Evolutionary conservation across 2,888 invertebrate species (phyloP).

Genomic region (Pterostichus niger): DNA sequence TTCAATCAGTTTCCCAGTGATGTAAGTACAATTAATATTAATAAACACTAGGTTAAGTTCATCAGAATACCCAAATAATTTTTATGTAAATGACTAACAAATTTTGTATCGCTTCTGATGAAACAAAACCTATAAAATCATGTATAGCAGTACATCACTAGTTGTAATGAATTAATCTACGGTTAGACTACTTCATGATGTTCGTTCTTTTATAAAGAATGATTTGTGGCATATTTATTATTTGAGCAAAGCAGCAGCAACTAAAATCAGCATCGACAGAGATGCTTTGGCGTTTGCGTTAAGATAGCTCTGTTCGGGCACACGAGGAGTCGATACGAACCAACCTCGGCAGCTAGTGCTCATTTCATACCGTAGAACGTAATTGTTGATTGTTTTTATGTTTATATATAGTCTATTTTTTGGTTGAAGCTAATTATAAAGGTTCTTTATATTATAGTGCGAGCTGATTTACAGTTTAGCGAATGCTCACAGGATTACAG

Average conservation of each 20-base stretch:
- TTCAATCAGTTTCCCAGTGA: conserved; percentile 55
- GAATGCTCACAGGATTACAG: conserved; percentile 74
- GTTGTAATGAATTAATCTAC: conserved; percentile 34
- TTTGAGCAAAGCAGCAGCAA: conserved; percentile 36
- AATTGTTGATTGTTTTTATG: conserved; percentile 78
- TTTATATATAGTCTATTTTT: conserved; percentile 78
- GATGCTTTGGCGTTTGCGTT: conserved; percentile 59
- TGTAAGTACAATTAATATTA: conserved; percentile 31
- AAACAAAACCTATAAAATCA: conserved; percentile 16
- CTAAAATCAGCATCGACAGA: conserved; percentile 45
- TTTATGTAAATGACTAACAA: conserved; percentile 37
- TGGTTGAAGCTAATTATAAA: conserved; percentile 76
- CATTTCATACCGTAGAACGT: conserved; percentile 72
- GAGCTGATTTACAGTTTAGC: conserved; percentile 70
- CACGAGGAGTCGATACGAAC: background rate
- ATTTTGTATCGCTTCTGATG: conserved; percentile 34
- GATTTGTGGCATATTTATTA: conserved; percentile 49
- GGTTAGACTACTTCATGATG: conserved; percentile 32
- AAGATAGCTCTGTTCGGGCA: conserved; percentile 56
- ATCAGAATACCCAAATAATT: conserved; percentile 32
- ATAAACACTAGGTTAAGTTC: conserved; percentile 30
- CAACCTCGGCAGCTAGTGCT: conserved; percentile 71
- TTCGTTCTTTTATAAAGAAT: conserved; percentile 60
- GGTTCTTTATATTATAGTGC: conserved; percentile 71
- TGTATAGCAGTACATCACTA: conserved; percentile 34